Evolutionary conservation across 2,797 vertebrate species (phyloP), one percentile per base, ranked within the genome.

Genomic region (Denticeps clupeoides): DNA sequence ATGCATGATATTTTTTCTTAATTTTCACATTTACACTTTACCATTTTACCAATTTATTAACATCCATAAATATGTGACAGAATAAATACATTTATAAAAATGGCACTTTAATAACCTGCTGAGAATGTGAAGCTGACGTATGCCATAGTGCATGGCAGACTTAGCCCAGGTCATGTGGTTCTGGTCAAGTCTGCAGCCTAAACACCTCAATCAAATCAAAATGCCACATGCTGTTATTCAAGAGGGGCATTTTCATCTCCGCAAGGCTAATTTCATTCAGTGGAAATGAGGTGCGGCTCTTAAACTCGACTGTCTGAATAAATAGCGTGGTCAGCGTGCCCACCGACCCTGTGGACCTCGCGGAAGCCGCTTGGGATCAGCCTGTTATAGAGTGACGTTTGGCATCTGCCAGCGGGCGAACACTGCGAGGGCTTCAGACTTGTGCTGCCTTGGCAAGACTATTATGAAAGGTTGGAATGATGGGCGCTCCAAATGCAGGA

Each of bases 381-480:
- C 52, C 37, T 44, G 64, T 68, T 68, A 64, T 64, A 68, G 51
- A 59, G 31, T 47, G 47, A 54, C 45, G 24, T 48, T 51, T 64
- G 59, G 57, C 59, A 69, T 69, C 51, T 65, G 64, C 62, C 69
- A 58, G 63, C 44, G 31, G 51, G 35, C 56, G 47, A n/a, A n/a
- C n/a, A n/a, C n/a, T n/a, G n/a, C 40, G 52, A 51, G 35, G 58
- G 45, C 51, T 63, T 49, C 48, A 63, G 45, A 41, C 50, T 43
- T 40, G 59, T 45, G 44, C 52, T 60, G 54, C 45, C 52, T 56
- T 60, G 65, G 63, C 68, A 70, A 53, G 52, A 37, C 25, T 50
- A 59, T 62, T 53, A 51, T 59, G 49, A 58, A 66, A 55, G 25
- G 28, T 45, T 50, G 54, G 60, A 60, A 55, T 57, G 63, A 53